Evolutionary conservation across 2,888 invertebrate genomes (phyloP).

Genomic region (Drosophila formosana): DNA sequence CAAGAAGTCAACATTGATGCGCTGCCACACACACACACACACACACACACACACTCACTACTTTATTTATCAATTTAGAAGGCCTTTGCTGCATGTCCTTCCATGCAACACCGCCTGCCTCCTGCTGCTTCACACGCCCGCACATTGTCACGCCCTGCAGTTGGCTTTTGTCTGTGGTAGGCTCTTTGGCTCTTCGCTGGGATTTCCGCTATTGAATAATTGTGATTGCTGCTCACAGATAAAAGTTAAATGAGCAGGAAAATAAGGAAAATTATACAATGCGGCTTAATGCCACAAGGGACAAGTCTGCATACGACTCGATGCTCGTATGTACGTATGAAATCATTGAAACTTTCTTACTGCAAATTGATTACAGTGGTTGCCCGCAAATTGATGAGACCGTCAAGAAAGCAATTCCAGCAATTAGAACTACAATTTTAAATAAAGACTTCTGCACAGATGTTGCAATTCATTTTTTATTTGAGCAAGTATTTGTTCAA

Average conservation of each 20-base stretch:
- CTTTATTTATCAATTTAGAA: conserved; percentile 44
- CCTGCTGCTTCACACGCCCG: conserved; percentile 32
- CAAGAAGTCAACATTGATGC: conserved; percentile 8
- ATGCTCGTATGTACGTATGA: neutral
- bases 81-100: conserved; percentile 35
- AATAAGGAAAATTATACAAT: conserved; percentile 73
- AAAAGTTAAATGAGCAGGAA: conserved; percentile 83
- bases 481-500: neutral
- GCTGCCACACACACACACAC: no score
- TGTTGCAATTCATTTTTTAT: neutral
- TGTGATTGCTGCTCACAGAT: conserved; percentile 77
- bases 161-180: conserved; percentile 22
- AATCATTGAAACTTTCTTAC: conserved; percentile 13
- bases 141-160: conserved; percentile 50
- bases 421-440: neutral
- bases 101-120: conserved; percentile 14
- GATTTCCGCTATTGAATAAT: conserved; percentile 82
- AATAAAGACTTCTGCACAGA: no score
- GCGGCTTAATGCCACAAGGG: conserved; percentile 43
- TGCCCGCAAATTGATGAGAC: conserved; percentile 12
- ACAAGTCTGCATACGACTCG: conserved; percentile 3
- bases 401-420: neutral
- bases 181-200: conserved; percentile 31
- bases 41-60: neutral
- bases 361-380: conserved; percentile 17